A percentile compares a stretch with the other conserved stretches of the same genome.
phyloP scores from a whole-genome alignment of 2,113 vertebrate genomes.

The Rhynchomys soricoides region DNA sequence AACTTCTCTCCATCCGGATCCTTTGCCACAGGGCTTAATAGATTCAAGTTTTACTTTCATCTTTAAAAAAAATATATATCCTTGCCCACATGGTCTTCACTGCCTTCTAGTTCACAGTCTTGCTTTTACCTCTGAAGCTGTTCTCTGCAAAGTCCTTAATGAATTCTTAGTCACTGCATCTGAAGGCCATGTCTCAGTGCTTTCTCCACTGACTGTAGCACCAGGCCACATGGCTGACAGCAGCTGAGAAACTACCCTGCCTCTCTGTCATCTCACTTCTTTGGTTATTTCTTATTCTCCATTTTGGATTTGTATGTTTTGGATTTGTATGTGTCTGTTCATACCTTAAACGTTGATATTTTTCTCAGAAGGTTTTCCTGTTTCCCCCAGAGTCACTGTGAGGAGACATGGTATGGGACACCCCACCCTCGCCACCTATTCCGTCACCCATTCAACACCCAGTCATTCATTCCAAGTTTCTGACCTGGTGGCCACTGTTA shows the following conservation, averaged over 20 bases:
- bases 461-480: not conserved
- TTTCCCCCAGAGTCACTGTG: not conserved
- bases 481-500: not conserved
- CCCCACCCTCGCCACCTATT: not conserved
- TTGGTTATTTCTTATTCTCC: conserved; percentile 21
- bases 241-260: not conserved
- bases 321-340: conserved; percentile 32
- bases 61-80: not conserved
- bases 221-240: not conserved
- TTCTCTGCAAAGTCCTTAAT: conserved; percentile 24
- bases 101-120: conserved; percentile 47
- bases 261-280: conserved; percentile 20
- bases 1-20: not conserved
- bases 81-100: conserved; percentile 37
- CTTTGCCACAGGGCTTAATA: conserved; percentile 42
- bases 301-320: conserved; percentile 55
- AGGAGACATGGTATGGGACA: not conserved
- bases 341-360: not conserved
- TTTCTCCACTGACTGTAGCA: conserved; percentile 37
- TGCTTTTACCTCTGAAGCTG: conserved; percentile 43
- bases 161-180: conserved; percentile 44
- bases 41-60: conserved; percentile 61
- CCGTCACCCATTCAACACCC: not conserved
- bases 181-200: not conserved
- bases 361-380: conserved; percentile 14